A percentile compares a stretch with the other conserved stretches of the same genome.
phyloP scores from a whole-genome alignment of 2,888 invertebrate genomes.

The Cylloceria caligata region DNA sequence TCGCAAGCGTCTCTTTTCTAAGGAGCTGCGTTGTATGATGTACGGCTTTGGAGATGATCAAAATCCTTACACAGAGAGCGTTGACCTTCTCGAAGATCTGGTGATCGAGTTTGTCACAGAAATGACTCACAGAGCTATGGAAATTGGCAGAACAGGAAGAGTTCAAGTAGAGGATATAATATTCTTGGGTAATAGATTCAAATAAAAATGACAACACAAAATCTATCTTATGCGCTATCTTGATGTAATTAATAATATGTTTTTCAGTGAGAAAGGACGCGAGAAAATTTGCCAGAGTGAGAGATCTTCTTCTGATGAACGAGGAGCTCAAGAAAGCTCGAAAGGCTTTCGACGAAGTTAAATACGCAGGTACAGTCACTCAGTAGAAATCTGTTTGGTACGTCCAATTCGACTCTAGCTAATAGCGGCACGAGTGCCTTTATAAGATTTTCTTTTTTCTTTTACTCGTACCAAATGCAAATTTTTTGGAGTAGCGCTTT shows the following conservation, averaged over 20 bases:
- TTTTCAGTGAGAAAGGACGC: slow-evolving; percentile 96
- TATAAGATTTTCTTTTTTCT: slow-evolving; percentile 38
- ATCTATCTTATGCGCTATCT: not conserved
- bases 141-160: slow-evolving; percentile 97
- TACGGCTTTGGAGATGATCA: slow-evolving; percentile 99
- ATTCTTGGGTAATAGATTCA: slow-evolving; percentile 85
- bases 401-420: slow-evolving; percentile 44
- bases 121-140: slow-evolving; percentile 97
- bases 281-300: slow-evolving; percentile 98
- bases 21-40: slow-evolving; percentile 99
- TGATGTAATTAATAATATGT: slow-evolving; percentile 28
- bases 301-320: slow-evolving; percentile 98
- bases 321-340: slow-evolving; percentile 99
- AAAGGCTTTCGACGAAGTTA: slow-evolving; percentile 99
- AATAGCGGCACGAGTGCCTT: slow-evolving; percentile 60
- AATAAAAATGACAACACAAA: not conserved
- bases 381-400: slow-evolving; percentile 75
- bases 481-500: slow-evolving; percentile 19
- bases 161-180: slow-evolving; percentile 99
- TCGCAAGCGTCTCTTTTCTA: slow-evolving; percentile 94
- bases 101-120: slow-evolving; percentile 99
- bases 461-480: slow-evolving; percentile 29
- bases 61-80: slow-evolving; percentile 99
- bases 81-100: slow-evolving; percentile 98
- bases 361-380: slow-evolving; percentile 93